phyloP scores from a whole-genome alignment of 2,797 vertebrate species.

The Margarornis squamiger region DNA sequence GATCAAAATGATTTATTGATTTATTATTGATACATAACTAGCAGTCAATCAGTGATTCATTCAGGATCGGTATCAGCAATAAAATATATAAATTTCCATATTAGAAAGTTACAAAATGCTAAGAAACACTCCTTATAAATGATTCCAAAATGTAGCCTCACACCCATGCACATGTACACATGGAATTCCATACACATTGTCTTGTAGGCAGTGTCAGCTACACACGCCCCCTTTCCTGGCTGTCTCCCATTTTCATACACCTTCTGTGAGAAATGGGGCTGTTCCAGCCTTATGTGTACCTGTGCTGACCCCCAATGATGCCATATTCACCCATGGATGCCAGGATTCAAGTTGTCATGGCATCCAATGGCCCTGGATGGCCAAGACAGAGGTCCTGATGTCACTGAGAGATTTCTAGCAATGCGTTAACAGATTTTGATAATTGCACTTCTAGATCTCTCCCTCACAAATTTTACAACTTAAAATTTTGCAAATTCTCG shows the following conservation, averaged over 20 bases:
- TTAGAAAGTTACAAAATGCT: background rate
- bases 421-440: background rate
- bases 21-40: background rate
- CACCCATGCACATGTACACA: fast-evolving
- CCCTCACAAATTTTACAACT: background rate
- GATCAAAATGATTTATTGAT: background rate
- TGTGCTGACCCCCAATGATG: fast-evolving
- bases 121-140: background rate
- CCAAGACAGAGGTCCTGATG: background rate
- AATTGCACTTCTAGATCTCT: background rate
- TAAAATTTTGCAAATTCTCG: background rate
- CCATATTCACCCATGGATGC: background rate
- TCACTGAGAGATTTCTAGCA: background rate
- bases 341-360: background rate
- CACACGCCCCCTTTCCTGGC: fast-evolving
- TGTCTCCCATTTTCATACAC: background rate
- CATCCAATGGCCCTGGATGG: background rate
- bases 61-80: background rate
- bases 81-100: background rate
- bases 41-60: background rate
- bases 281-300: background rate
- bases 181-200: background rate
- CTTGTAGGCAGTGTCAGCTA: background rate
- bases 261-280: background rate
- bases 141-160: background rate